Conservation (phyloP, 37 sponge, comb jelly and placozoan species). For the Ianthella basta region DNA sequence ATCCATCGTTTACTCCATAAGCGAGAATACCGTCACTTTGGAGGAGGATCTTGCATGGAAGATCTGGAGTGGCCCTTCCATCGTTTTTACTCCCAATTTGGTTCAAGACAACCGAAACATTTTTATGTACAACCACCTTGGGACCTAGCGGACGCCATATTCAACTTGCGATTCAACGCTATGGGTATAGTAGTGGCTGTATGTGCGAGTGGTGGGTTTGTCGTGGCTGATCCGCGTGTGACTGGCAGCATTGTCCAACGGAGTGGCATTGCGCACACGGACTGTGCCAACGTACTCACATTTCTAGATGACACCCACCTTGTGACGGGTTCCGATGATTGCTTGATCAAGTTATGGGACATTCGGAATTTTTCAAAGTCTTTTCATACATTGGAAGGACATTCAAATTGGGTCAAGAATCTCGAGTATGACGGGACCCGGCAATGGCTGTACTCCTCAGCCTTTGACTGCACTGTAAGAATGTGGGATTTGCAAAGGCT, state of each 20-base stretch:
- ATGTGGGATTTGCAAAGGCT: conserved; percentile 5
- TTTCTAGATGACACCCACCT: background rate
- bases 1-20: too few species aligned
- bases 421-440: background rate
- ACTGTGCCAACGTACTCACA: conserved; percentile 20
- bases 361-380: background rate
- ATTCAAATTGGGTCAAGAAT: conserved; percentile 26
- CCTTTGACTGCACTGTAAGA: conserved; percentile 13
- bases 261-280: background rate
- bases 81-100: background rate
- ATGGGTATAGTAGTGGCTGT: conserved; percentile 1
- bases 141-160: background rate
- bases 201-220: conserved; percentile 22
- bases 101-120: background rate
- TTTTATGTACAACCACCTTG: background rate
- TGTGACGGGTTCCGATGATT: conserved; percentile 27
- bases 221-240: conserved; percentile 6
- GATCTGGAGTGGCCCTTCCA: background rate
- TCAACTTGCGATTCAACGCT: conserved; percentile 4
- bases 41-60: background rate
- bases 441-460: background rate
- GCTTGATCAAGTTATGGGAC: conserved; percentile 14
- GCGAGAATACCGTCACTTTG: background rate
- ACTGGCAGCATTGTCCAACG: background rate
- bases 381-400: background rate